phyloP scores from a whole-genome alignment of 2,888 invertebrate genomes.

The Candidula unifasciata region DNA sequence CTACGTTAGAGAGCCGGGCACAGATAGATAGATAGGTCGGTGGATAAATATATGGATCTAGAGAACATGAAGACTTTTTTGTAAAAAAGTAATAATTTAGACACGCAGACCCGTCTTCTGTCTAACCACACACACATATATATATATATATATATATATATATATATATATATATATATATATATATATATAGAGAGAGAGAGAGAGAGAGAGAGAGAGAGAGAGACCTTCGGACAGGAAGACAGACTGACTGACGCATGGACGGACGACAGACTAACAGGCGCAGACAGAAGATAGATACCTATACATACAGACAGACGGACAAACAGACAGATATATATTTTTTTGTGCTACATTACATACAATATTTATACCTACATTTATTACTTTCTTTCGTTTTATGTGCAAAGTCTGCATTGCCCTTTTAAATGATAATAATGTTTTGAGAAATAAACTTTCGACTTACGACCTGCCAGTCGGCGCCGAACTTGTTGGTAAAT shows the following conservation, averaged over 20 bases:
- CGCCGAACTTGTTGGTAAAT: too few species aligned
- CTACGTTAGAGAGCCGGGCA: neutral
- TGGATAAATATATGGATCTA: neutral
- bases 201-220: too few species aligned
- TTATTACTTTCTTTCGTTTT: too few species aligned
- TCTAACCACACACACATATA: too few species aligned
- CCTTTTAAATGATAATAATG: too few species aligned
- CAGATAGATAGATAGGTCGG: neutral
- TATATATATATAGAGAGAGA: too few species aligned
- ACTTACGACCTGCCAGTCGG: too few species aligned
- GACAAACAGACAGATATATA: neutral
- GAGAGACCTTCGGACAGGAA: neutral
- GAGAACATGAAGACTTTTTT: neutral
- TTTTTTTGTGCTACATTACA: neutral
- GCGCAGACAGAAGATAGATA: too few species aligned
- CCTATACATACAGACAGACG: neutral
- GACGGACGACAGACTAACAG: neutral
- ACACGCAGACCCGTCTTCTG: neutral
- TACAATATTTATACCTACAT: too few species aligned
- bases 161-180: neutral
- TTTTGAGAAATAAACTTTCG: too few species aligned
- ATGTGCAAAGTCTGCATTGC: too few species aligned
- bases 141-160: conserved; percentile 4
- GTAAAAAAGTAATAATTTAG: too few species aligned
- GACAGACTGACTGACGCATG: neutral